phyloP scores from a whole-genome alignment of 1,140 invertebrate genomes.

The Musca domestica region DNA sequence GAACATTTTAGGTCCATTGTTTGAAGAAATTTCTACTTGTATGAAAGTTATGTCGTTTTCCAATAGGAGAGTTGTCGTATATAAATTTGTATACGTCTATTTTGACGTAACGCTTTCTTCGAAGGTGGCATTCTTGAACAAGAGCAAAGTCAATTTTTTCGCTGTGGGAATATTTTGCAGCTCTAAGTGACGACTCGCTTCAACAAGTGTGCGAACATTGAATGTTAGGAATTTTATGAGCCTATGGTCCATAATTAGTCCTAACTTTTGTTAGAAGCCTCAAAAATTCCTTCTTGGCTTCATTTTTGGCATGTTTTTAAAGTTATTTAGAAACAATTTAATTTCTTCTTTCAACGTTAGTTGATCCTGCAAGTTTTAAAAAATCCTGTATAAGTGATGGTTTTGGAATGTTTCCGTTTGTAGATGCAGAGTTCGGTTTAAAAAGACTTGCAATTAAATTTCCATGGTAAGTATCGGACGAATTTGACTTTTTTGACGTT shows the following conservation, averaged over 20 bases:
- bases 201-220: neutral
- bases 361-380: too few species aligned
- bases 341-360: too few species aligned
- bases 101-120: neutral
- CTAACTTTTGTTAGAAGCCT: too few species aligned
- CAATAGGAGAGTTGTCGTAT: neutral
- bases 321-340: too few species aligned
- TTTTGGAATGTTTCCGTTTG: too few species aligned
- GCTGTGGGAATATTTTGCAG: neutral
- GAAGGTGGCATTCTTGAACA: neutral
- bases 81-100: neutral
- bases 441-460: too few species aligned
- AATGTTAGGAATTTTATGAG: neutral
- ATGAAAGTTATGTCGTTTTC: neutral
- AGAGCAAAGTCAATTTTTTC: neutral
- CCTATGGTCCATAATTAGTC: neutral
- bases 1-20: neutral
- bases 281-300: too few species aligned
- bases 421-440: too few species aligned
- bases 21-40: neutral
- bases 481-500: too few species aligned
- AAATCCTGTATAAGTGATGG: too few species aligned
- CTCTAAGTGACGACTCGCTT: neutral
- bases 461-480: too few species aligned
- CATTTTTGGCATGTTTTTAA: too few species aligned